Conservation (phyloP, 2,888 invertebrate genomes). For the Griposia aprilina region DNA sequence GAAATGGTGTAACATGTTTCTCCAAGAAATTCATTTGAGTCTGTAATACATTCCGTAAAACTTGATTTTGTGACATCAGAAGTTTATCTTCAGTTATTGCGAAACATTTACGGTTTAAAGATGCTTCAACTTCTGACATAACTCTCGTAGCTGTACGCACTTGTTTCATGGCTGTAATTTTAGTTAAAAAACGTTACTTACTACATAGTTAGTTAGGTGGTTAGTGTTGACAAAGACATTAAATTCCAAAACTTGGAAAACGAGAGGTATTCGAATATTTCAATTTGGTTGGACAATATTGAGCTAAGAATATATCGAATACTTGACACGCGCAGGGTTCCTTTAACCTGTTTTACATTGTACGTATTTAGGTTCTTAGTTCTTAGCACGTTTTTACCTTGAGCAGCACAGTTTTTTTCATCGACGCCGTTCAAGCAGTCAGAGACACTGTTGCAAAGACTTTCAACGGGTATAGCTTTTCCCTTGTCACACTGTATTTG, state of each 20-base stretch:
- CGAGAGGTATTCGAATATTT: not conserved
- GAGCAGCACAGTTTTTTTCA: slow-evolving; percentile 77
- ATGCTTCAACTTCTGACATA: slow-evolving; percentile 71
- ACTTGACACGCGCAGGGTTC: not conserved
- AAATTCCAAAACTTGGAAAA: not conserved
- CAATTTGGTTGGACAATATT: not conserved
- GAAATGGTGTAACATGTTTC: slow-evolving; percentile 40
- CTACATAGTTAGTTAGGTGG: not conserved
- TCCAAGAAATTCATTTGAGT: slow-evolving; percentile 74
- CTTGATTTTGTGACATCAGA: slow-evolving; percentile 69
- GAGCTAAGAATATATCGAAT: not conserved
- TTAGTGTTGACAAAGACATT: not conserved
- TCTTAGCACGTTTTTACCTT: slow-evolving; percentile 70
- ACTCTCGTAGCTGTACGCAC: slow-evolving; percentile 70
- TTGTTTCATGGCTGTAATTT: slow-evolving; percentile 74
- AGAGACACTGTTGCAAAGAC: slow-evolving; percentile 78
- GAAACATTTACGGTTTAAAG: slow-evolving; percentile 73
- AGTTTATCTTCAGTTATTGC: slow-evolving; percentile 58
- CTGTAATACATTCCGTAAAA: slow-evolving; percentile 72
- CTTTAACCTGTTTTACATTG: not conserved
- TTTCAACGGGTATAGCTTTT: slow-evolving; percentile 71
- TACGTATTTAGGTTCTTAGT: not conserved
- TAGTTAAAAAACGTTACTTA: not conserved
- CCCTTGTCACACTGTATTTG: slow-evolving; percentile 74
- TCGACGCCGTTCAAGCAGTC: slow-evolving; percentile 80